A percentile compares a stretch with the other conserved stretches of the same genome.
phyloP scores from a whole-genome alignment of 1,140 invertebrate genomes.

The Philotrypesis tridentata region DNA sequence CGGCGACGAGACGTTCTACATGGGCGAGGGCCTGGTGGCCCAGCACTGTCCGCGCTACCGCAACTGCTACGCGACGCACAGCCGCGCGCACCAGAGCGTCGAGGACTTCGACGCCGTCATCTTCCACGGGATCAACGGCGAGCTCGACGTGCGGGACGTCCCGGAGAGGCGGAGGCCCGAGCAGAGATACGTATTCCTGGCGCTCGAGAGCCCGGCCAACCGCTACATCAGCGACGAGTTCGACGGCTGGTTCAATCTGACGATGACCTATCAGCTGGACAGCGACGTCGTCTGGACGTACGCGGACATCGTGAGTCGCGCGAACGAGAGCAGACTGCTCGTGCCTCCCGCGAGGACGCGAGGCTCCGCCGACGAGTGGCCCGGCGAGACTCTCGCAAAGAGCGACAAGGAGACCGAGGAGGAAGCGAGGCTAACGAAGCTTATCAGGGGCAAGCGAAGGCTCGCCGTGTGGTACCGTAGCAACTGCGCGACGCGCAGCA shows the following conservation, averaged over 20 bases:
- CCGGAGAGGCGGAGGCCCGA: slow-evolving; percentile 43
- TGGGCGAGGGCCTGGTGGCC: slow-evolving; percentile 57
- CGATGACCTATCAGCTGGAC: slow-evolving; percentile 78
- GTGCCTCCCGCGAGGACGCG: slow-evolving; percentile 1
- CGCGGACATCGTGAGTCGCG: slow-evolving; percentile 59
- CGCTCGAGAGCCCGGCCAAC: slow-evolving; percentile 62
- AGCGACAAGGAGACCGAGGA: slow-evolving; percentile 35
- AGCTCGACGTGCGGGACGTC: slow-evolving; percentile 50
- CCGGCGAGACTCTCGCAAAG: not conserved
- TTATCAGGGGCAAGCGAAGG: slow-evolving; percentile 58
- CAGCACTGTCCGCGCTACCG: slow-evolving; percentile 50
- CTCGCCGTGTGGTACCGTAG: slow-evolving; percentile 80
- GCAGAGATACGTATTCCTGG: slow-evolving; percentile 63
- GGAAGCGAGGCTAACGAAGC: not conserved
- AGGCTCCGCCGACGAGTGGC: not conserved
- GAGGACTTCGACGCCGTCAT: slow-evolving; percentile 59
- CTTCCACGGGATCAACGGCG: slow-evolving; percentile 56
- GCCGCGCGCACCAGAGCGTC: slow-evolving; percentile 31
- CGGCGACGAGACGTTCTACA: slow-evolving; percentile 55
- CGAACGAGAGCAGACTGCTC: slow-evolving; percentile 54
- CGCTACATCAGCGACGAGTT: slow-evolving; percentile 51
- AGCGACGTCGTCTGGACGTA: slow-evolving; percentile 78
- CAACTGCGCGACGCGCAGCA: slow-evolving; percentile 76
- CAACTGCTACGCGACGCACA: slow-evolving; percentile 55
- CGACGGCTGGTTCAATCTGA: slow-evolving; percentile 77